Base-by-base conservation (phyloP, 2,888 invertebrate species). In the Morpho deidamia region DNA sequence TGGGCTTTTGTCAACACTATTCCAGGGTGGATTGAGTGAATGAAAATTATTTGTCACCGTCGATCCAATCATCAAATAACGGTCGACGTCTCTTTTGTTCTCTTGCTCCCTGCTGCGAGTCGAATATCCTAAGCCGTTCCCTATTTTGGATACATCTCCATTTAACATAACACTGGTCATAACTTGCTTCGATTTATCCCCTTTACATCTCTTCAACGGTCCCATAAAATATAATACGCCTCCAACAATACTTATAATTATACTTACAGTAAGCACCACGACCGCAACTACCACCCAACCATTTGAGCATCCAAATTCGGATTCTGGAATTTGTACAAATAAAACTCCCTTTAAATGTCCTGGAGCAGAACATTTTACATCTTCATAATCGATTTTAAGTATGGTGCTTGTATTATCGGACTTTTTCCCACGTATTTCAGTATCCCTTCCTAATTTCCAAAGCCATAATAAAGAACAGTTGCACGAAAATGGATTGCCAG, bases 391-490 rank as follows among this genome's bases (percentile, higher is more conserved):
- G 65, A 93, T 86, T 67, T 83, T 83, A 44, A 90, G 71, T 67
- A 81, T 78, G 45, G 79, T 65, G 67, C 81, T 82, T 40, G 79
- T 70, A 60, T 86, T 87, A 42, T 76, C 79, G 53, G 77, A 74
- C 56, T 77, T 82, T 58, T 74, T 83, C 56, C 69, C 79, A 52
- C 72, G 83, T 7, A 79, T 70, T 70, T 86, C 85, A 68, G 84
- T 85, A 56, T 87, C 86, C 60, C 76, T 78, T 23, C 82, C 84
- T 44, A 96, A 89, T 71, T 94, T 94, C 95, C 96, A 96, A 42
- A 97, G 85, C 97, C 97, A 97, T 59, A 95, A 90, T 56, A 97
- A 83, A 48, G 96, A 96, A 74, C 97, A 97, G 80, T 97, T 97
- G 82, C 97, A 97, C 57, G 93, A 91, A 60, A 97, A 90, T 0